phyloP scores from a whole-genome alignment of 2,888 invertebrate genomes.

The Eristalis arbustorum region DNA sequence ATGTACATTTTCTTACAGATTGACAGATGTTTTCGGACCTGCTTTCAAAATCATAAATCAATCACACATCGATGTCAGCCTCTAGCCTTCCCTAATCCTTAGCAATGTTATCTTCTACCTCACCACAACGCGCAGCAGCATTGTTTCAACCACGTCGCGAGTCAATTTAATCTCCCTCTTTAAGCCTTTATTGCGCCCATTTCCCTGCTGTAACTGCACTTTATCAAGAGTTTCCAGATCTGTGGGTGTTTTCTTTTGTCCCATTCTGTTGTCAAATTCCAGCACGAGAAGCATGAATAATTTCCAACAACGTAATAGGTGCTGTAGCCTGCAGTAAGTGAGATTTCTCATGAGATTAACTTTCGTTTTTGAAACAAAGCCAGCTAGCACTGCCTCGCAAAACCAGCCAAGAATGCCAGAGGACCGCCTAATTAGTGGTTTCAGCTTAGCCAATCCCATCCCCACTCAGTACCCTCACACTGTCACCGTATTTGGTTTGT shows the following conservation, averaged over 20 bases:
- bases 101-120: too few relatives aligned
- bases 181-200: neutral
- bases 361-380: neutral
- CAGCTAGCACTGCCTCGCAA: neutral
- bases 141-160: too few relatives aligned
- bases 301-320: neutral
- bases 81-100: too few relatives aligned
- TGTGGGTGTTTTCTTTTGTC: too few relatives aligned
- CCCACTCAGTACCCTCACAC: constrained; percentile 13
- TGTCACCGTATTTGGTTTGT: constrained; percentile 60
- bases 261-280: too few relatives aligned
- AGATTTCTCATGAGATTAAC: neutral
- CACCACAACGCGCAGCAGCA: too few relatives aligned
- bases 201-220: neutral
- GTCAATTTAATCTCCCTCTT: neutral
- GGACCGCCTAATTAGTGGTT: constrained; percentile 45
- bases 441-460: neutral
- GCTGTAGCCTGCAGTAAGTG: neutral
- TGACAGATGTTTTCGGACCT: too few relatives aligned
- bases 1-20: too few relatives aligned
- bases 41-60: too few relatives aligned
- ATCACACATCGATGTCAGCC: too few relatives aligned
- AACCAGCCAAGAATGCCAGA: constrained; percentile 21
- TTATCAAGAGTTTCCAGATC: too few relatives aligned
- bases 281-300: neutral